These are phyloP conservation scores for Oedothorax gibbosus DNA, from an alignment of 1,140 invertebrate genomes.

Conservation along the genomic window DNA sequence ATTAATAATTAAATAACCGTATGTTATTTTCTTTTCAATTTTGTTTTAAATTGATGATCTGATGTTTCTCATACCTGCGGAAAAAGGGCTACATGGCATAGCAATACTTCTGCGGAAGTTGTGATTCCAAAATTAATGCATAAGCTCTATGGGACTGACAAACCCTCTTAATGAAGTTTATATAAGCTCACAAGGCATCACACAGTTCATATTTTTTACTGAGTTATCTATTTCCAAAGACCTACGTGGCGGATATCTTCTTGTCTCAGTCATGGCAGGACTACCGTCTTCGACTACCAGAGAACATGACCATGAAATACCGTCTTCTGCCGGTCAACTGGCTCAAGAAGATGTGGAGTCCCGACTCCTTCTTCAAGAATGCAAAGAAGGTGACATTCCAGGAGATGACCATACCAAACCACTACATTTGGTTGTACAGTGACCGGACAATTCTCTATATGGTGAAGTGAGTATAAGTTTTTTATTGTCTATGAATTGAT, in stretches of 20 bases:
- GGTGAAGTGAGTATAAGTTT: slow-evolving; percentile 63
- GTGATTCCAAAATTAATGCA: too few species aligned
- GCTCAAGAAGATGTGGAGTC: slow-evolving; percentile 64
- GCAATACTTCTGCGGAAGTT: too few species aligned
- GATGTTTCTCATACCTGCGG: too few species aligned
- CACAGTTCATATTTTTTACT: too few species aligned
- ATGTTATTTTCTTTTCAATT: too few species aligned
- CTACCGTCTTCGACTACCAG: slow-evolving; percentile 69
- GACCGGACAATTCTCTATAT: slow-evolving; percentile 64
- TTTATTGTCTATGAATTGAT: neutral
- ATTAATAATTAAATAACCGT: too few species aligned
- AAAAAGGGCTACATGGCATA: too few species aligned
- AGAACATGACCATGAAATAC: slow-evolving; percentile 92
- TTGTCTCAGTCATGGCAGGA: slow-evolving; percentile 92
- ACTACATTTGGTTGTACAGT: slow-evolving; percentile 68
- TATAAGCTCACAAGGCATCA: too few species aligned
- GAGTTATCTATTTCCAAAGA: slow-evolving; percentile 72
- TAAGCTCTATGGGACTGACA: too few species aligned
- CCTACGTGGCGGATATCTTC: slow-evolving; percentile 92
- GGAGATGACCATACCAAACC: slow-evolving; percentile 93
- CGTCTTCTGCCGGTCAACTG: slow-evolving; percentile 68
- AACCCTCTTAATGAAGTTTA: too few species aligned
- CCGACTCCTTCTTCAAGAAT: slow-evolving; percentile 64
- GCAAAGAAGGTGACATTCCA: slow-evolving; percentile 89
- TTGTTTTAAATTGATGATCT: too few species aligned